Percentiles rank a stretch among this genome's conserved stretches.
Conservation (phyloP, 2,113 vertebrate genomes). For the Dicrurus megarhynchus region DNA sequence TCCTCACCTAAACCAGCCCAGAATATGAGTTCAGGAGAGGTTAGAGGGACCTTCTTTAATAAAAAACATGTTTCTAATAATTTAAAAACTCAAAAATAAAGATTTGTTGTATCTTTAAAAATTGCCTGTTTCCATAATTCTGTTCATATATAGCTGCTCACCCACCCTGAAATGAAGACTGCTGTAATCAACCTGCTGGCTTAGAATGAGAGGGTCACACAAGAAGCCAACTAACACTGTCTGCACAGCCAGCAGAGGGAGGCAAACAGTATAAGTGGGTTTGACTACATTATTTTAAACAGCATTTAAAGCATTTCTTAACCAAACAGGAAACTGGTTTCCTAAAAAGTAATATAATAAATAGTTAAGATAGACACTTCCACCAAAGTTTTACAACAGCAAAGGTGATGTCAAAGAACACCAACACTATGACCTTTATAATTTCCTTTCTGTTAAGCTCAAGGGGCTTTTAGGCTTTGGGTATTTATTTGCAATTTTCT, state of each 20-base stretch:
- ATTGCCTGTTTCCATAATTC: background rate
- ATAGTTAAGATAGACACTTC: background rate
- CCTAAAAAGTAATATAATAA: background rate
- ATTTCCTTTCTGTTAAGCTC: background rate
- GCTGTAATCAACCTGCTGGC: background rate
- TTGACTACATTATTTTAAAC: background rate
- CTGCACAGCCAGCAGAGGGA: slow-evolving; percentile 67
- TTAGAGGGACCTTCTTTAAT: slow-evolving; percentile 9
- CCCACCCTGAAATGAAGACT: background rate
- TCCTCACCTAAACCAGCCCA: slow-evolving; percentile 32
- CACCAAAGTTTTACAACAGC: background rate
- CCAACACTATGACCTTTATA: background rate
- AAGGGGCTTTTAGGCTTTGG: background rate
- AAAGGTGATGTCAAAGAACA: background rate
- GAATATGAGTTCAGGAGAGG: slow-evolving; percentile 46
- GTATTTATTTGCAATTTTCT: background rate
- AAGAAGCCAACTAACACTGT: background rate
- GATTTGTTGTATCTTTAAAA: background rate
- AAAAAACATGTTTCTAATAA: background rate
- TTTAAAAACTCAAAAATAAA: slow-evolving; percentile 10
- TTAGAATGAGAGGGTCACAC: background rate
- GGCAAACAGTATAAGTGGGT: slow-evolving; percentile 26
- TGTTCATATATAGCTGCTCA: background rate
- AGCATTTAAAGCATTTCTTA: background rate
- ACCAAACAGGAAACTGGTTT: background rate